A percentile compares a stretch with the other conserved stretches of the same genome.
Evolutionary conservation across 2,113 vertebrate species (phyloP).

Genomic region (Vombatus ursinus): DNA sequence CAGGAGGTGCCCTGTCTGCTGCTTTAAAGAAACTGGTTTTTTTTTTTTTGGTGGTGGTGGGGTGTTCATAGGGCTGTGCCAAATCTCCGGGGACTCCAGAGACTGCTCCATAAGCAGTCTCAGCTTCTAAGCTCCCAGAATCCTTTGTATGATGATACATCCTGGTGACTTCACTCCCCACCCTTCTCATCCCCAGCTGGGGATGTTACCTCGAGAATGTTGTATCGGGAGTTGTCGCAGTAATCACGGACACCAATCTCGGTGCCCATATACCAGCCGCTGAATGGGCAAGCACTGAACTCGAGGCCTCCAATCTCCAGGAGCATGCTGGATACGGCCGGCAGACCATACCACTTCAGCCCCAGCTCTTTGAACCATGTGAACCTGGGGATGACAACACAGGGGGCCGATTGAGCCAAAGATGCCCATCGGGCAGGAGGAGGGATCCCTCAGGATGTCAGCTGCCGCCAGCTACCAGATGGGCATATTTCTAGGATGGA

Average conservation of each 20-base stretch:
- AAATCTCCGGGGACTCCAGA: neutral
- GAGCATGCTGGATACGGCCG: constrained; percentile 97
- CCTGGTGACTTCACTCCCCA: neutral
- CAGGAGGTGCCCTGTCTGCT: neutral
- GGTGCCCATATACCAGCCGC: constrained; percentile 99
- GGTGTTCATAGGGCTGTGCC: neutral
- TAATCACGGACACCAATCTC: constrained; percentile 98
- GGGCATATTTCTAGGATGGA: neutral
- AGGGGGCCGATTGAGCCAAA: neutral
- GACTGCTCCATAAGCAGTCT: rapidly evolving
- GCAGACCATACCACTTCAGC: constrained; percentile 96
- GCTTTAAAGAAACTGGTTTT: neutral
- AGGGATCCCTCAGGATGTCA: neutral
- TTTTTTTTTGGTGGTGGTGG: neutral
- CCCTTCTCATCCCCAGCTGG: neutral
- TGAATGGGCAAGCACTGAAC: constrained; percentile 97
- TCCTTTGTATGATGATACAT: neutral
- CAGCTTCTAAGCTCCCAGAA: neutral
- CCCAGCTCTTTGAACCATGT: constrained; percentile 96
- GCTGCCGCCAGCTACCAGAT: neutral
- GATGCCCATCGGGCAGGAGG: neutral
- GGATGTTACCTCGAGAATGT: constrained; percentile 93
- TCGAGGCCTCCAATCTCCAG: constrained; percentile 96
- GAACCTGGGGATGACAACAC: constrained; percentile 82
- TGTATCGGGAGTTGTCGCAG: constrained; percentile 97